phyloP scores from a whole-genome alignment of 2,888 invertebrate genomes.

The Melanchra persicariae region DNA sequence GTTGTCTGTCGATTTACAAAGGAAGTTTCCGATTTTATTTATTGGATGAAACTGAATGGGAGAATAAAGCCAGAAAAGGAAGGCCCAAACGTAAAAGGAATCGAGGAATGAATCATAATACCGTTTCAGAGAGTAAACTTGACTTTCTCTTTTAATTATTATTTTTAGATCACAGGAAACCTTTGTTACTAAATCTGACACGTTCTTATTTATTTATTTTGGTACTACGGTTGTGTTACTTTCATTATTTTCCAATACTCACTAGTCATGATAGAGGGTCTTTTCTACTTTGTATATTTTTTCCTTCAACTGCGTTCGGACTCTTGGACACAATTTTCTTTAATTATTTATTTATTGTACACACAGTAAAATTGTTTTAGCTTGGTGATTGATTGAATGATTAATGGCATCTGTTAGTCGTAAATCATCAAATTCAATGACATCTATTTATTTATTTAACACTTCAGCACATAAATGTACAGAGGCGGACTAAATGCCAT shows the following conservation, averaged over 20 bases:
- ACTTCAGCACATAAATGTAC: too few relatives aligned
- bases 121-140: constrained; percentile 3
- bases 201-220: background rate
- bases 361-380: too few relatives aligned
- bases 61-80: background rate
- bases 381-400: too few relatives aligned
- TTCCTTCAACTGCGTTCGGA: too few relatives aligned
- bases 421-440: too few relatives aligned
- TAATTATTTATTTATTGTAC: too few relatives aligned
- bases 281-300: too few relatives aligned
- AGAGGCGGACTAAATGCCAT: too few relatives aligned
- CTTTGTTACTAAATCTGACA: constrained; percentile 1
- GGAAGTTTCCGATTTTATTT: constrained; percentile 3
- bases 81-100: constrained; percentile 1
- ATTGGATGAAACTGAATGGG: background rate
- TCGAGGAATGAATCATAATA: background rate
- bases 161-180: background rate
- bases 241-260: background rate
- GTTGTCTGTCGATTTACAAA: constrained; percentile 11
- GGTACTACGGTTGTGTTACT: background rate
- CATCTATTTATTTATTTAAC: too few relatives aligned
- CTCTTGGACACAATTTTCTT: too few relatives aligned
- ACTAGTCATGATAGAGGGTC: too few relatives aligned
- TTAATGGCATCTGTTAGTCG: too few relatives aligned
- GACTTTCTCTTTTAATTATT: constrained; percentile 19